These are phyloP conservation scores for Xyrauchen texanus DNA, from an alignment of 2,113 vertebrate genomes.

Conservation along the genomic window DNA sequence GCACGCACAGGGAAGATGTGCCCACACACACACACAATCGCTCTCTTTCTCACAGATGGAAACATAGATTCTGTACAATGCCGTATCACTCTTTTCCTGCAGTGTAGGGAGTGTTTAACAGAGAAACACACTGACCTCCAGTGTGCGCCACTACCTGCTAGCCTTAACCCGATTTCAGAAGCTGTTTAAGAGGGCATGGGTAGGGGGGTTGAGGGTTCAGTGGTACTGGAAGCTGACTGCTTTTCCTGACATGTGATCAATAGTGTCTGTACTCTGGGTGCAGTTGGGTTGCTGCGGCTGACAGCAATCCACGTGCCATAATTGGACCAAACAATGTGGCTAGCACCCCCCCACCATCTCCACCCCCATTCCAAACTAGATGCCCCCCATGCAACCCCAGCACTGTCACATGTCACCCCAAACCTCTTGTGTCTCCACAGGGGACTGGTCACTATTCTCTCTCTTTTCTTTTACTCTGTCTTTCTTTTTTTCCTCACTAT, in stretches of 20 bases:
- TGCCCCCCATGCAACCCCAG: slow-evolving; percentile 75
- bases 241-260: slow-evolving; percentile 98
- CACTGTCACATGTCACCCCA: slow-evolving; percentile 98
- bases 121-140: slow-evolving; percentile 75
- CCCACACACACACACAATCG: slow-evolving; percentile 71
- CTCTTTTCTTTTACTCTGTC: slow-evolving; percentile 61
- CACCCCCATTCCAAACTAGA: slow-evolving; percentile 73
- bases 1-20: slow-evolving; percentile 69
- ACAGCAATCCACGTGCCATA: slow-evolving; percentile 95
- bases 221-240: slow-evolving; percentile 64
- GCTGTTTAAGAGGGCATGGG: slow-evolving; percentile 80
- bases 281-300: slow-evolving; percentile 95
- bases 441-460: slow-evolving; percentile 82
- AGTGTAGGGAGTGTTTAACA: slow-evolving; percentile 73
- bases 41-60: slow-evolving; percentile 10
- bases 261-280: slow-evolving; percentile 92
- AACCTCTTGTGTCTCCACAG: slow-evolving; percentile 93
- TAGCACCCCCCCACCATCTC: slow-evolving; percentile 87
- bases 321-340: slow-evolving; percentile 95
- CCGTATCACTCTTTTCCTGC: slow-evolving; percentile 1
- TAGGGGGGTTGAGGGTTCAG: slow-evolving; percentile 40
- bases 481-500: slow-evolving; percentile 51
- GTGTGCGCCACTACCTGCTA: slow-evolving; percentile 75
- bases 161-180: slow-evolving; percentile 79
- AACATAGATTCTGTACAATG: slow-evolving; percentile 6